phyloP scores from a whole-genome alignment of 1,140 invertebrate genomes.

The Ephestia elutella region DNA sequence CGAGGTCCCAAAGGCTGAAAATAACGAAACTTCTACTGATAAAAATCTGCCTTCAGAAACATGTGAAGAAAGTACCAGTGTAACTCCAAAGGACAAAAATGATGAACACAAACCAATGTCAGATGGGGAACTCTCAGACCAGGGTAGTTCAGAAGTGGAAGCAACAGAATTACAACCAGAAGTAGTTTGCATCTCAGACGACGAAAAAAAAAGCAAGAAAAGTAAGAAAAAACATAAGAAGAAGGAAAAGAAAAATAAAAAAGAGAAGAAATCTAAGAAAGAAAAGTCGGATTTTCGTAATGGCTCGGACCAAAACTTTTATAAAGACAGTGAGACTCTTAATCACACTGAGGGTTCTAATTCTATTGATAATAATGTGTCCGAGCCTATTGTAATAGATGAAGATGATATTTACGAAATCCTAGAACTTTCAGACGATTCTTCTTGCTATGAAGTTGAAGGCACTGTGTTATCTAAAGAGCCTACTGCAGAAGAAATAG shows the following conservation, averaged over 20 bases:
- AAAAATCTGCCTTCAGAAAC: too few species aligned
- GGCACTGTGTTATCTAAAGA: constrained; percentile 61
- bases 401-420: constrained; percentile 48
- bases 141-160: constrained; percentile 39
- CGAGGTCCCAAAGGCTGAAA: too few species aligned
- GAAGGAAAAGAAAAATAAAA: constrained; percentile 47
- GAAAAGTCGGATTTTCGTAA: constrained; percentile 53
- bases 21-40: too few species aligned
- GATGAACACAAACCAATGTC: constrained; percentile 29
- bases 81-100: constrained; percentile 7
- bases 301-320: constrained; percentile 51
- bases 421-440: constrained; percentile 65
- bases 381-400: constrained; percentile 12
- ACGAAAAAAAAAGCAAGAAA: constrained; percentile 27
- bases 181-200: constrained; percentile 50
- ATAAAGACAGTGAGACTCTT: constrained; percentile 9
- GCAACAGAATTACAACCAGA: constrained; percentile 30
- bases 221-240: constrained; percentile 42
- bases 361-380: constrained; percentile 18
- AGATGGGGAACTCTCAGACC: constrained; percentile 49
- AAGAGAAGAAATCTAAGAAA: constrained; percentile 44
- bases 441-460: constrained; percentile 61
- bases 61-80: background rate
- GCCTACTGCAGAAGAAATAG: constrained; percentile 58
- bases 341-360: constrained; percentile 5